Base-by-base conservation (phyloP, 2,797 vertebrate genomes). In the Myiothlypis chrysogaster region DNA sequence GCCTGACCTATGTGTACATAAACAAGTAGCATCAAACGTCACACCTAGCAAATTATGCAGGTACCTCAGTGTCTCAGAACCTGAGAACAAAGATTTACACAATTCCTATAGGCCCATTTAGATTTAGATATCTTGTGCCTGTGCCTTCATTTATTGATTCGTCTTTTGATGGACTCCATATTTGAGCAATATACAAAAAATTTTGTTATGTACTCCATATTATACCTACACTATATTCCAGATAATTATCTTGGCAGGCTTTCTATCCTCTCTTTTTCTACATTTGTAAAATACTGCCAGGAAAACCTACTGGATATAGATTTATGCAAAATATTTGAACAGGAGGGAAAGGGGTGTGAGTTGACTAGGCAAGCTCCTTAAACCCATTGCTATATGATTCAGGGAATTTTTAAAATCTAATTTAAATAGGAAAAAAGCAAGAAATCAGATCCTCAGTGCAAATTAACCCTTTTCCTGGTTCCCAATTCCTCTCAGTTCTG, bases 341-440 rank as follows among this genome's bases (percentile, higher is more conserved):
- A 1, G 19, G 20, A 57, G 28, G 20, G 3, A 22, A 8, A 0
- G 1, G 16, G 1, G 3, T 6, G 3, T 10, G 2, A 60, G 8
- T 66, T 56, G 7, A 37, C 14, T 60, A 56, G 49, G 24, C 15
- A 75, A n/a, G 12, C 0, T 79, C 23, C 68, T 82, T 34, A 41
- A 68, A 20, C 27, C 18, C 13, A 25, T 78, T 78, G 59, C 34
- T 91, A n/a, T 37, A n/a, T 30, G 16, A 80, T 56, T 75, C 25
- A 30, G 23, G 41, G 15, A 72, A 63, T 49, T 69, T 55, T 73
- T 3, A 3, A 12, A 65, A 78, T 72, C 6, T 14, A 39, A 30
- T 39, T 69, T 68, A 86, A 59, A 17, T 22, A 41, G 34, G 47
- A 63, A 65, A 85, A 85, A 3, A 3, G 4, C 14, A 3, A 3